Conservation (phyloP, 2,113 vertebrate species). For the Barnardius zonarius region DNA sequence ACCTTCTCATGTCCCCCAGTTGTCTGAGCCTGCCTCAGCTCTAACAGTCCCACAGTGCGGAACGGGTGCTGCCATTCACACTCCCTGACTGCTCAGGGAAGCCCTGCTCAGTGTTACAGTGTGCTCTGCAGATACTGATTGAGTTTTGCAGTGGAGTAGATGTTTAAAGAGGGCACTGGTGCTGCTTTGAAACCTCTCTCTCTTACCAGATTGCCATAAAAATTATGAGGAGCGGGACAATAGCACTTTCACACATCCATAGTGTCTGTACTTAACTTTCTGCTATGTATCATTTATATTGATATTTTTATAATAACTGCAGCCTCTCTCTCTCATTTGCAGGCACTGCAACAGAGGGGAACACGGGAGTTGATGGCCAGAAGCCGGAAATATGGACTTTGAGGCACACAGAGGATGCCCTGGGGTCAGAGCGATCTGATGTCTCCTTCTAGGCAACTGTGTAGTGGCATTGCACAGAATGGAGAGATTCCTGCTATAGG, state of each 20-base stretch:
- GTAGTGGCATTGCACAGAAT: accelerated
- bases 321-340: background rate
- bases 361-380: background rate
- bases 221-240: background rate
- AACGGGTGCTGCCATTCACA: background rate
- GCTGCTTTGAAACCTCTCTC: background rate
- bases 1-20: accelerated
- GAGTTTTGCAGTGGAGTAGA: background rate
- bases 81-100: background rate
- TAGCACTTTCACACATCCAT: background rate
- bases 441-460: background rate
- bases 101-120: accelerated
- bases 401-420: background rate
- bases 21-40: background rate
- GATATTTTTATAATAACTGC: background rate
- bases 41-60: background rate
- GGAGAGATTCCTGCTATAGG: background rate
- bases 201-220: background rate
- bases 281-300: background rate
- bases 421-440: background rate
- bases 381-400: background rate
- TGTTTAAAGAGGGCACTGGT: background rate
- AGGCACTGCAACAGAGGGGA: background rate
- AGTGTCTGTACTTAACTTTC: background rate
- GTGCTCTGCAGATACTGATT: background rate